Conservation (phyloP, 1,140 invertebrate genomes). For the Drosophila jambulina region DNA sequence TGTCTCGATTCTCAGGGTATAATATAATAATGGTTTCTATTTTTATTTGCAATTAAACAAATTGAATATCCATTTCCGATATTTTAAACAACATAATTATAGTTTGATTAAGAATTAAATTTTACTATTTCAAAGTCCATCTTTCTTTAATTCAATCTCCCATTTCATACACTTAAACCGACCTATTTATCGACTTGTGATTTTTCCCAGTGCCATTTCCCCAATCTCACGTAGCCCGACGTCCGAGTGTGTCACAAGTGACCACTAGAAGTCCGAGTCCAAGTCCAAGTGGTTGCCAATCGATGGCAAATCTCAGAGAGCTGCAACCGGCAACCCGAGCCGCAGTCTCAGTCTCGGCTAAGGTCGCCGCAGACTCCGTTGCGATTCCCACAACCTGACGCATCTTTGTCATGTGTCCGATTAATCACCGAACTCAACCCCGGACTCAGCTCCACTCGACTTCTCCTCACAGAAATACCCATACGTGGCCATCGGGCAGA, state of each 20-base stretch:
- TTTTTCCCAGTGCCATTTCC: slow-evolving; percentile 13
- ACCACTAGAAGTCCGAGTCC: slow-evolving; percentile 21
- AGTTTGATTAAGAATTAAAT: too few relatives aligned
- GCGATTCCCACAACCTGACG: slow-evolving; percentile 51
- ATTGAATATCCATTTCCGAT: too few relatives aligned
- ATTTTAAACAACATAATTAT: too few relatives aligned
- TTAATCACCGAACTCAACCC: slow-evolving; percentile 56
- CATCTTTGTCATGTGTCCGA: slow-evolving; percentile 68
- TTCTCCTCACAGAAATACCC: background rate
- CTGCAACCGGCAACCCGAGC: slow-evolving; percentile 55
- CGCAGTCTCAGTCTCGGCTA: slow-evolving; percentile 12
- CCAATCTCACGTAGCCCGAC: slow-evolving; percentile 51
- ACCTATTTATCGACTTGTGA: too few relatives aligned
- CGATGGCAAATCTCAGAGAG: slow-evolving; percentile 18
- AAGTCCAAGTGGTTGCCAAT: slow-evolving; percentile 41
- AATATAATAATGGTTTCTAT: too few relatives aligned
- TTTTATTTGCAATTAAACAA: too few relatives aligned
- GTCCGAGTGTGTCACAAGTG: slow-evolving; percentile 49
- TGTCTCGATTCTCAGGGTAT: too few relatives aligned
- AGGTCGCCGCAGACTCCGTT: slow-evolving; percentile 25
- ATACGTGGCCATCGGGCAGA: slow-evolving; percentile 31
- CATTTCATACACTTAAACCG: too few relatives aligned
- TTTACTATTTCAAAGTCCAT: too few relatives aligned
- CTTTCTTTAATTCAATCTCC: too few relatives aligned
- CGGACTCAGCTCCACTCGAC: slow-evolving; percentile 13